Conservation (phyloP, 2,888 invertebrate species). For the Nomada lathburiana region DNA sequence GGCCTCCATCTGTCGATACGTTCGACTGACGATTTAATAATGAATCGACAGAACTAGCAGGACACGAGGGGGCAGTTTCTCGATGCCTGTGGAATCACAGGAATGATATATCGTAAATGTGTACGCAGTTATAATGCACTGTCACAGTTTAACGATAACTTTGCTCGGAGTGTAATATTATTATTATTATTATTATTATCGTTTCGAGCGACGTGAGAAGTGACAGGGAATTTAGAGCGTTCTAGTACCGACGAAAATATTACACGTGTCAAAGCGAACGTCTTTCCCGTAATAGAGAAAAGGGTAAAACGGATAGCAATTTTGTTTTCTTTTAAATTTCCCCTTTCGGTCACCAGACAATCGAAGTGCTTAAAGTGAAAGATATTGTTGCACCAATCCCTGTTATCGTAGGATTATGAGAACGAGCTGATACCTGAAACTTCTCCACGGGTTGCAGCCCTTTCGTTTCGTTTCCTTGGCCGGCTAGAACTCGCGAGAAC, state of each 20-base stretch:
- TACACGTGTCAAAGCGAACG: no score
- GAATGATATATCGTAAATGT: no score
- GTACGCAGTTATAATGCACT: no score
- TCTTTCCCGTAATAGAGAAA: no score
- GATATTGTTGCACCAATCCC: not conserved
- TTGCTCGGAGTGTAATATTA: not conserved
- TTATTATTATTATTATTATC: not conserved
- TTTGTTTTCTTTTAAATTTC: no score
- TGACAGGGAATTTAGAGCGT: no score
- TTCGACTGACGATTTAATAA: conserved; percentile 30
- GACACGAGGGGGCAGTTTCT: not conserved
- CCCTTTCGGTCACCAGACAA: not conserved
- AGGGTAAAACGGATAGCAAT: no score
- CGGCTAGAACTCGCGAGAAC: not conserved
- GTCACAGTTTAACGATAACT: not conserved
- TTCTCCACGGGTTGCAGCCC: not conserved
- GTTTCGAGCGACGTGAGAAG: not conserved
- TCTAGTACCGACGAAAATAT: no score
- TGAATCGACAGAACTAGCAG: not conserved
- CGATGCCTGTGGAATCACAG: not conserved
- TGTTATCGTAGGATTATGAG: not conserved
- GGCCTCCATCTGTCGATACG: conserved; percentile 46
- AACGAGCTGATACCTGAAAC: not conserved
- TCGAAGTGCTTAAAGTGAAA: conserved; percentile 10
- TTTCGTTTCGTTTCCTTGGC: conserved; percentile 18